A percentile compares a stretch with the other conserved stretches of the same genome.
These are phyloP conservation scores for Spisula solida DNA, from an alignment of 2,888 invertebrate genomes.

Conservation along the genomic window DNA sequence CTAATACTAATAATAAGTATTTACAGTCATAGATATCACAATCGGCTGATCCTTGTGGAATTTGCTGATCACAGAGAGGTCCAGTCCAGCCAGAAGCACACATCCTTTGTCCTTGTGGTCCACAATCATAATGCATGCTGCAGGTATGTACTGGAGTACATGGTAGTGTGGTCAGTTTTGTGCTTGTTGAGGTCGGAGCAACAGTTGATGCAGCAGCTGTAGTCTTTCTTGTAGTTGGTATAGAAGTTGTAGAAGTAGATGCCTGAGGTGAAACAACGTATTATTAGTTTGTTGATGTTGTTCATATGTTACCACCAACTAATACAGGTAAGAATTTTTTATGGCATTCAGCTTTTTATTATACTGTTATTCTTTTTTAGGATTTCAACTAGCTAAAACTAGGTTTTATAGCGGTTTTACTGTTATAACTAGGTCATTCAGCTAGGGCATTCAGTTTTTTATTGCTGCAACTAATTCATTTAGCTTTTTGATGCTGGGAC, in stretches of 20 bases:
- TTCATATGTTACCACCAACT: conserved; percentile 1
- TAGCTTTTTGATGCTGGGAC: too few relatives aligned
- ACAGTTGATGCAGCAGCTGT: conserved; percentile 28
- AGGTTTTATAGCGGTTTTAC: too few relatives aligned
- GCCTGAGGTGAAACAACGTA: neutral
- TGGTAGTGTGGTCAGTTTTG: conserved; percentile 18
- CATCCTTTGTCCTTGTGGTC: conserved; percentile 38
- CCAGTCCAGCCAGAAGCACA: conserved; percentile 62
- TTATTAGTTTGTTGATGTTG: neutral
- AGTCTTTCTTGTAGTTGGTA: conserved; percentile 1
- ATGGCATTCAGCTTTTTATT: too few relatives aligned
- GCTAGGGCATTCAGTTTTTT: too few relatives aligned
- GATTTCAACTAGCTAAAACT: too few relatives aligned
- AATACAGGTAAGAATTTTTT: too few relatives aligned
- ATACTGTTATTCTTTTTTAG: too few relatives aligned
- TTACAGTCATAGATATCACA: conserved; percentile 63
- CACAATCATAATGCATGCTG: conserved; percentile 54
- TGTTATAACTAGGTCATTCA: too few relatives aligned
- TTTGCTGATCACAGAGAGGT: conserved; percentile 50
- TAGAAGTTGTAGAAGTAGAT: conserved; percentile 14
- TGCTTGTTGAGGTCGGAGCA: conserved; percentile 25
- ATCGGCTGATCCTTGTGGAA: conserved; percentile 51
- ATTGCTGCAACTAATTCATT: too few relatives aligned
- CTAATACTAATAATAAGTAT: neutral
- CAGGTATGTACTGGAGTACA: conserved; percentile 54